Conservation (phyloP, 2,797 vertebrate genomes). For the Diceros bicornis region DNA sequence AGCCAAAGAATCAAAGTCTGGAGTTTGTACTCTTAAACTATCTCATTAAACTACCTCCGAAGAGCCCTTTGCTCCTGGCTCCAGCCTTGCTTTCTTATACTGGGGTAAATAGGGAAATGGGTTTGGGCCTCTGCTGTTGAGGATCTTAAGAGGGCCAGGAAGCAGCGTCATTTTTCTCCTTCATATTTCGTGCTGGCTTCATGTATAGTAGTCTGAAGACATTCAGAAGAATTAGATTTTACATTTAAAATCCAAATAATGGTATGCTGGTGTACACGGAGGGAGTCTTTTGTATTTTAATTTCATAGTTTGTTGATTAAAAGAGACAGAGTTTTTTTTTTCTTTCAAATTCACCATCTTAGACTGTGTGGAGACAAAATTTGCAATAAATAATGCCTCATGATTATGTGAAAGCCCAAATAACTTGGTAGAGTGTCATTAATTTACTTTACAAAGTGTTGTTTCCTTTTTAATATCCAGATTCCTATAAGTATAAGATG, state of each 20-base stretch:
- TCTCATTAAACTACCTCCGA: neutral
- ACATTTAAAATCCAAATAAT: constrained; percentile 46
- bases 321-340: neutral
- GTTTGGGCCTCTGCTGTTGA: neutral
- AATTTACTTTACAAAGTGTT: constrained; percentile 19
- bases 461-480: neutral
- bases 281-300: constrained; percentile 37
- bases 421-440: neutral
- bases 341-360: constrained; percentile 14
- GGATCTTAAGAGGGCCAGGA: neutral
- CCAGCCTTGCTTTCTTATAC: neutral
- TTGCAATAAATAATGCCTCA: neutral
- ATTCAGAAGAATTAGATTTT: neutral
- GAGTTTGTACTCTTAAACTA: neutral
- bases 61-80: neutral
- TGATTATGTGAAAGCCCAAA: constrained; percentile 20
- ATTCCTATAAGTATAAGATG: neutral
- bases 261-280: neutral
- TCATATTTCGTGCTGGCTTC: neutral
- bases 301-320: constrained; percentile 54
- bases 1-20: neutral
- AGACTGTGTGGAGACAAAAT: neutral
- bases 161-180: neutral
- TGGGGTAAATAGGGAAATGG: neutral
- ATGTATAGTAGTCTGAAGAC: neutral